A percentile compares a stretch with the other conserved stretches of the same genome.
These are phyloP conservation scores for Nerophis lumbriciformis DNA, from an alignment of 2,113 vertebrate genomes.

Conservation along the genomic window DNA sequence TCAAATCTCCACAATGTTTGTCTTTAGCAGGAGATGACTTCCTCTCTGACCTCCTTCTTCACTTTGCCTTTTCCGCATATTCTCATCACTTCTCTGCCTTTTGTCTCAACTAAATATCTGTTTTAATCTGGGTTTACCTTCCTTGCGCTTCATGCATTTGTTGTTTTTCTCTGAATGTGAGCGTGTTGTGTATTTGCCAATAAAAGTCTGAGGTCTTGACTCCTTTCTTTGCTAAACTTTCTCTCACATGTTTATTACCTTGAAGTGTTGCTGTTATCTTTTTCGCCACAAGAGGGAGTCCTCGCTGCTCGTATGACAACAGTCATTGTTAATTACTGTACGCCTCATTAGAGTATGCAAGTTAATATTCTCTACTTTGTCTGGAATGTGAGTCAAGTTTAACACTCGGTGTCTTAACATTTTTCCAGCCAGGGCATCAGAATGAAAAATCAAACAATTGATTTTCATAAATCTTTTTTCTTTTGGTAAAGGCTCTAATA, in stretches of 20 bases:
- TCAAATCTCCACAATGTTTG: conserved; percentile 21
- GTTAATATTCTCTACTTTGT: too few species aligned
- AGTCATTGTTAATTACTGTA: too few species aligned
- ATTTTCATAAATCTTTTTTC: too few species aligned
- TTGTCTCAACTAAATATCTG: background rate
- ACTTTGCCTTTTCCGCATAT: background rate
- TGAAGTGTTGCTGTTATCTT: background rate
- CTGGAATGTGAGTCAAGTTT: too few species aligned
- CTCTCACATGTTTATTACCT: background rate
- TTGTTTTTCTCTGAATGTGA: conserved; percentile 37
- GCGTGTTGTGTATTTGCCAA: conserved; percentile 62
- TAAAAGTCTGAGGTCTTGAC: conserved; percentile 39
- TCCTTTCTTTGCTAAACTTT: background rate
- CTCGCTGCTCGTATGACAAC: conserved; percentile 7
- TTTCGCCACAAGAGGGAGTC: conserved; percentile 43
- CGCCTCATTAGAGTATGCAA: too few species aligned
- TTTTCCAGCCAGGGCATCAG: too few species aligned
- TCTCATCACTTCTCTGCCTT: background rate
- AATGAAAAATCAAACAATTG: too few species aligned
- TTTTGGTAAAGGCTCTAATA: too few species aligned
- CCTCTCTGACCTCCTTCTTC: conserved; percentile 19
- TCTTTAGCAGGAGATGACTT: conserved; percentile 22
- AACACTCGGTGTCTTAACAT: too few species aligned
- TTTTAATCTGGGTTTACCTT: background rate
- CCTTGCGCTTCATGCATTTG: background rate